These are phyloP conservation scores for Pyrocephalus nanus DNA, from an alignment of 2,797 vertebrate genomes.

Conservation along the genomic window DNA sequence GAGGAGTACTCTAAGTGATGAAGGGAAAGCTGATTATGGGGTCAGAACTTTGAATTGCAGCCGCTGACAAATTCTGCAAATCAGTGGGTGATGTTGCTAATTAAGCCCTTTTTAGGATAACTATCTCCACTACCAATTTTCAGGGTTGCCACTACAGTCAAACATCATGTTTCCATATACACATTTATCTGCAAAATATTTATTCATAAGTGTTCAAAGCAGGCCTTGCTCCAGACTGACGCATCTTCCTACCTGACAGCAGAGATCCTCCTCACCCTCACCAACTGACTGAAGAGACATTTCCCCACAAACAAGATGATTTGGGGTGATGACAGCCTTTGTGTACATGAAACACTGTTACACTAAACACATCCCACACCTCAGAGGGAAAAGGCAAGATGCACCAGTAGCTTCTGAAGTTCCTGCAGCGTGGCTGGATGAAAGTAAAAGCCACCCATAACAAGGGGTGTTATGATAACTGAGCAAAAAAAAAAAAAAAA, in stretches of 20 bases:
- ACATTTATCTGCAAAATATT: background rate
- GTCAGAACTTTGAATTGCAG: background rate
- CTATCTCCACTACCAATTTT: background rate
- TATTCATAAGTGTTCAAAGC: background rate
- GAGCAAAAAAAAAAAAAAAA: background rate
- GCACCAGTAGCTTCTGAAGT: background rate
- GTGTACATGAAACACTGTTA: background rate
- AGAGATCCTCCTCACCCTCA: background rate
- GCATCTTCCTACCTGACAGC: background rate
- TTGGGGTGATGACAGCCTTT: background rate
- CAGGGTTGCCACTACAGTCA: background rate
- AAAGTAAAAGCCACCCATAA: constrained; percentile 2
- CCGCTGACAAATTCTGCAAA: background rate
- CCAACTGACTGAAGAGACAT: background rate
- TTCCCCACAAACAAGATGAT: background rate
- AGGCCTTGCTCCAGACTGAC: background rate
- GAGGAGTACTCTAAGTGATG: background rate
- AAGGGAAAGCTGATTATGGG: background rate
- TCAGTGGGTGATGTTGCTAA: background rate
- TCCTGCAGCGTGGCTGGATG: background rate
- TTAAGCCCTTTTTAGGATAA: background rate
- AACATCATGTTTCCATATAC: background rate
- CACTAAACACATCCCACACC: background rate
- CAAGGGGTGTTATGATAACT: background rate
- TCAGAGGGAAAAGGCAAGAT: constrained; percentile 23